Evolutionary conservation across 2,113 vertebrate species (phyloP), one percentile per base, ranked within the genome.

Genomic region (Myotis brandtii): DNA sequence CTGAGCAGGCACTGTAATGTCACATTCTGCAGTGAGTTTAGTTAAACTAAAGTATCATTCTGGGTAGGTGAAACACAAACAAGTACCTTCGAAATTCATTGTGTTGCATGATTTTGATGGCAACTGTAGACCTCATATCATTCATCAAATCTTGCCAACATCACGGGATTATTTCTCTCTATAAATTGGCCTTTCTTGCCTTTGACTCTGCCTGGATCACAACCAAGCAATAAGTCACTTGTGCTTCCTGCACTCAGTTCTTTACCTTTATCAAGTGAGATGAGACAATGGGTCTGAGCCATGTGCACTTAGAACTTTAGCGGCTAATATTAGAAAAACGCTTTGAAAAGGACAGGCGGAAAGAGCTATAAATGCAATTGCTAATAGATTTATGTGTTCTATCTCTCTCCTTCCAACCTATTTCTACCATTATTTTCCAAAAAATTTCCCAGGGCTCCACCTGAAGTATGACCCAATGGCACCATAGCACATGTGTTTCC

Each of bases 311-410:
- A 83, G 37, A 96, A 92, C 89, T 90, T 94, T 40, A 9, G 77
- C 40, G 83, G 93, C 97, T 97, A 97, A 97, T 97, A 96, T 95
- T 97, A 98, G 97, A 96, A 95, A 95, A 85, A 86, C 80, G 37
- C 95, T 94, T 96, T 67, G 94, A 89, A 91, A 98, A 79, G 93
- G 62, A 93, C 79, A 86, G 79, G 89, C 86, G 90, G 94, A 88
- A 90, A 95, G 96, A 95, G 50, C 92, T 95, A 97, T 94, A 98
- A 98, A 96, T 97, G 91, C 88, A 97, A 43, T 82, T 50, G 81
- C 79, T 92, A 95, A 95, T 94, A 89, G 96, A 95, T 97, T 96
- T 95, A 95, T 92, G 79, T 81, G 62, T 37, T 66, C 66, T 77
- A 0, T 83, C 80, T 89, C 86, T 85, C 34, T 85, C 67, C 93